Base-by-base conservation (phyloP, 1,140 invertebrate species). In the Drosophila rhopaloa region DNA sequence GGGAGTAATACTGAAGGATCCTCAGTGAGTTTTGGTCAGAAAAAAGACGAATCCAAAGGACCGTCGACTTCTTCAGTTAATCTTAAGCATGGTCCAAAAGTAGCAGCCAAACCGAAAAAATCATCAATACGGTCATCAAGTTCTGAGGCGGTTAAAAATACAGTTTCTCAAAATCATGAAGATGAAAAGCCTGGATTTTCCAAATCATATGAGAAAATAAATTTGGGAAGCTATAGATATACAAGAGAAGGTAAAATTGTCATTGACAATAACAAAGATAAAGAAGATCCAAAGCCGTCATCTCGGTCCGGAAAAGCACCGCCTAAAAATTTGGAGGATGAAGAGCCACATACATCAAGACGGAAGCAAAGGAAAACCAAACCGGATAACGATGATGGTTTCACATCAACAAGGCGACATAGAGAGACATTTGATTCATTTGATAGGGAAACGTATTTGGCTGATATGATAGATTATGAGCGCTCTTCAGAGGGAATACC, bases 361-460 rank as follows among this genome's bases (percentile, higher is more conserved):
- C 2, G 24, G 0, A 0, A n/a, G 10, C 13, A 32, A 32, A 50
- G 5, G 3, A 0, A 32, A 0, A 13, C 46, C 2, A 11, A 1
- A 29, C 4, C 13, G 8, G 24, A 16, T 10, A 29, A n/a, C n/a
- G 24, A 7, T 10, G 2, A 35, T 35, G 14, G 37, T 11, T 1
- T 0, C 9, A 2, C 29, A 3, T 1, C 9, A 13, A 53, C 14
- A 11, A 53, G 50, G 14, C 14, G 50, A 53, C 27, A 4, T 32
- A 14, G 50, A 11, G 32, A 53, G 14, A 32, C 50, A 37, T 53
- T 53, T 37, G 50, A 53, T 19, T 35, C 32, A 19, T 53, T 53
- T 14, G 13, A 41, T 40, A 56, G 5, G 19, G 38, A 41, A 19
- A 6, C 40, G 5, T 56, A 24, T 5, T 5, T 40, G 11, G 13